Percentiles rank a stretch among this genome's conserved stretches.
Conservation (phyloP, 2,888 invertebrate species). For the Monopis laevigella region DNA sequence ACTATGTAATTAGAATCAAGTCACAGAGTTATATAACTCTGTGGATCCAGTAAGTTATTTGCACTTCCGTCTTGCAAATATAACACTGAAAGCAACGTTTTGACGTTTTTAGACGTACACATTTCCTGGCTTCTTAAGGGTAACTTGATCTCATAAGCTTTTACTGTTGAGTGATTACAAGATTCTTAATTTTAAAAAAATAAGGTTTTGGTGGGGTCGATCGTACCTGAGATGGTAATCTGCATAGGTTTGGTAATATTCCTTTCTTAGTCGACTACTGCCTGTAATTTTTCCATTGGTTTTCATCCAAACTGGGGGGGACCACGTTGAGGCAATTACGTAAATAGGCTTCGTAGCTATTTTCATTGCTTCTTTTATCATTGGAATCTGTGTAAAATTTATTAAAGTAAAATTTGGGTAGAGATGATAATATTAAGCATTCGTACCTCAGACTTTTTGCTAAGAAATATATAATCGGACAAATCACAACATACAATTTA, state of each 20-base stretch:
- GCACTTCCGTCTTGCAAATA: too few relatives aligned
- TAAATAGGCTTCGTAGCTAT: conserved; percentile 35
- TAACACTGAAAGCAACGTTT: too few relatives aligned
- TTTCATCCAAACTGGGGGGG: conserved; percentile 74
- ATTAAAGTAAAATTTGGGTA: background rate
- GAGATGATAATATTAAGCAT: too few relatives aligned
- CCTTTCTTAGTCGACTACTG: conserved; percentile 42
- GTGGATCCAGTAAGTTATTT: too few relatives aligned
- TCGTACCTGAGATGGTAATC: conserved; percentile 75
- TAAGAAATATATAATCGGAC: too few relatives aligned
- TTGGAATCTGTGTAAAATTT: conserved; percentile 41
- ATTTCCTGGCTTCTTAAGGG: too few relatives aligned
- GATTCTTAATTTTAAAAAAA: background rate
- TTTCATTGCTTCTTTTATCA: conserved; percentile 39
- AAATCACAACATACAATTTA: too few relatives aligned
- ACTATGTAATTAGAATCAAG: too few relatives aligned
- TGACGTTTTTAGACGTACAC: too few relatives aligned
- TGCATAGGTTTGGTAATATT: conserved; percentile 79
- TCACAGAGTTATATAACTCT: too few relatives aligned
- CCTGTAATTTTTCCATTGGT: conserved; percentile 56
- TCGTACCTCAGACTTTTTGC: too few relatives aligned
- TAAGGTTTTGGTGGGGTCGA: too few relatives aligned
- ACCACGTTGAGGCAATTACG: conserved; percentile 64
- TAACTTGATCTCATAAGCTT: background rate
- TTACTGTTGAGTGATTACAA: background rate